Evolutionary conservation across 2,888 invertebrate genomes (phyloP), one percentile per base, ranked within the genome.

Genomic region (Oscheius sp.): DNA sequence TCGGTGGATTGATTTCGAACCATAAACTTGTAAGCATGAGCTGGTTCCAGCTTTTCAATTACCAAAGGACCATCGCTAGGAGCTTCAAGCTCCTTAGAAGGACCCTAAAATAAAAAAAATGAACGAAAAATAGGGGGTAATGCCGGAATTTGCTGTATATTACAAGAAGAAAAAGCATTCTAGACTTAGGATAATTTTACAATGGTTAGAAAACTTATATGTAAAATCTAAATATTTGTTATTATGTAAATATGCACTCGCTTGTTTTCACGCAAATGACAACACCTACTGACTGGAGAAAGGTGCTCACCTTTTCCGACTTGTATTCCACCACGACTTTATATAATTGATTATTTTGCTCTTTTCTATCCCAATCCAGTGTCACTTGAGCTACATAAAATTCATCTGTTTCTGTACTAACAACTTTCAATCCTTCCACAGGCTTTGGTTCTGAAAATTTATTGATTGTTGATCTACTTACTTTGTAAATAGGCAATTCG

Each of bases 1-100:
- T 83, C 84, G 12, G 74, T 71, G 0, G 83, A 83, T 12, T 79
- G 80, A 64, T 84, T 84, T 12, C 74, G 71, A 2, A 81, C 77
- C 0, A 81, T 70, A 38, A 84, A 76, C 9, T 74, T 74, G 67
- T 84, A 84, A 17, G 62, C 36, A 50, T 77, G 67, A 1, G 82
- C 75, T 2, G 84, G 75, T 28, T 82, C 82, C 17, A 84, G 65
- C 26, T 80, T 75, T n/a, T 76, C 76, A 12, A 82, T 56, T 20
- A 78, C 24, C 14, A 82, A 68, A 8, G 76, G 70, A 3, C 77
- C 78, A n/a, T 70, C 64, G 33, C 77, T 69, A 3, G 72, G 78
- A 5, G 81, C 72, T 26, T 71, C 72, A 8, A 77, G 20, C n/a
- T 71, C 65, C 14, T 77, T 72, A 14, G 44, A 65, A 30, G 70